These are phyloP conservation scores for Cheilosia pagana DNA, from an alignment of 2,888 invertebrate genomes.

Conservation along the genomic window DNA sequence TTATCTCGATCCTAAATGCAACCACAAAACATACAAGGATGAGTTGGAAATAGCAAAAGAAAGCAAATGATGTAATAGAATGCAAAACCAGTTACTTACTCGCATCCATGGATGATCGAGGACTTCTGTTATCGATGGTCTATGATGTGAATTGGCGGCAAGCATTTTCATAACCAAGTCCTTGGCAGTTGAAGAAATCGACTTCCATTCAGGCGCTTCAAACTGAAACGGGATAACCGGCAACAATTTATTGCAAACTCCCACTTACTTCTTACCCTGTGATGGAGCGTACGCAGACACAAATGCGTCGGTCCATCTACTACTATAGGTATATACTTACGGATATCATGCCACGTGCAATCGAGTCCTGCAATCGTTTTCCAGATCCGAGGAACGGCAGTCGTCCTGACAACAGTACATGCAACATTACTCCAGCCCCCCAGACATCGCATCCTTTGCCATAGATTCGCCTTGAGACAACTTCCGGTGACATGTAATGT, in stretches of 20 bases:
- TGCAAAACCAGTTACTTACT: constrained; percentile 85
- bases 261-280: neutral
- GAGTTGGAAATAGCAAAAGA: constrained; percentile 10
- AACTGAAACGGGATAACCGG: constrained; percentile 85
- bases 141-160: constrained; percentile 94
- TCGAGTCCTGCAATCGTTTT: constrained; percentile 95
- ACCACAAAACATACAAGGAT: constrained; percentile 40
- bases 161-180: constrained; percentile 97
- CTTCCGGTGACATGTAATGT: constrained; percentile 99
- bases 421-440: constrained; percentile 97
- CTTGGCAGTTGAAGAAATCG: constrained; percentile 96
- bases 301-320: constrained; percentile 33
- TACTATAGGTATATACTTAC: constrained; percentile 84
- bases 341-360: constrained; percentile 92
- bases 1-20: constrained; percentile 93
- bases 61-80: constrained; percentile 1
- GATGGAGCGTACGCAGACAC: constrained; percentile 11
- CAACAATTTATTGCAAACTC: constrained; percentile 31
- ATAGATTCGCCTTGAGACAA: constrained; percentile 94
- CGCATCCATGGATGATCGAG: constrained; percentile 98
- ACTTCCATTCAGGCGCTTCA: constrained; percentile 94
- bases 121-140: constrained; percentile 97
- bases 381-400: constrained; percentile 98
- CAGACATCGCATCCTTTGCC: constrained; percentile 98
- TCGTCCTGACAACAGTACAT: constrained; percentile 96